Conservation (phyloP, 2,113 vertebrate species). For the Hepsetus odoe region DNA sequence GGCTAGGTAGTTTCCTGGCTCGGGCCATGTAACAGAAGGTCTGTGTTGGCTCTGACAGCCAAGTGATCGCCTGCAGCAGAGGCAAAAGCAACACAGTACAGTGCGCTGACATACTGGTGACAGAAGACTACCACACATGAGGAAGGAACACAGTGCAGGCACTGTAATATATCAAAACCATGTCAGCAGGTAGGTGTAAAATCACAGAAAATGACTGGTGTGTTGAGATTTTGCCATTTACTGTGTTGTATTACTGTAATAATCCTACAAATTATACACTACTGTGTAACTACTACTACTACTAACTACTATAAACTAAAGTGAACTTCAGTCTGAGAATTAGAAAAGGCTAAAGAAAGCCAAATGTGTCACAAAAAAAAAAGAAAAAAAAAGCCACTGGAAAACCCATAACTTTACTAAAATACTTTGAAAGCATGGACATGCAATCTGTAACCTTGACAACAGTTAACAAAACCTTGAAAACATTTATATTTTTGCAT, state of each 20-base stretch:
- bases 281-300: too few relatives aligned
- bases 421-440: too few relatives aligned
- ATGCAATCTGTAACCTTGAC: too few relatives aligned
- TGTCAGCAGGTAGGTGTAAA: neutral
- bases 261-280: too few relatives aligned
- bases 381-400: too few relatives aligned
- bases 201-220: neutral
- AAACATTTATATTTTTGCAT: too few relatives aligned
- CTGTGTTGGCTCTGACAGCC: constrained; percentile 66
- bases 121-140: constrained; percentile 41
- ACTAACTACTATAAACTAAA: too few relatives aligned
- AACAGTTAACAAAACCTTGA: too few relatives aligned
- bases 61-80: constrained; percentile 59
- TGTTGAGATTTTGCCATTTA: neutral
- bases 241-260: neutral
- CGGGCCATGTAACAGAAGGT: constrained; percentile 63
- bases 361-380: too few relatives aligned
- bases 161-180: constrained; percentile 17
- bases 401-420: too few relatives aligned
- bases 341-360: too few relatives aligned
- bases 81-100: constrained; percentile 58
- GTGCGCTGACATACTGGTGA: constrained; percentile 57
- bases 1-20: constrained; percentile 69
- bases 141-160: neutral
- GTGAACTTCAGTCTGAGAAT: too few relatives aligned